Conservation (phyloP, 2,888 invertebrate genomes). For the Aquatica leii region DNA sequence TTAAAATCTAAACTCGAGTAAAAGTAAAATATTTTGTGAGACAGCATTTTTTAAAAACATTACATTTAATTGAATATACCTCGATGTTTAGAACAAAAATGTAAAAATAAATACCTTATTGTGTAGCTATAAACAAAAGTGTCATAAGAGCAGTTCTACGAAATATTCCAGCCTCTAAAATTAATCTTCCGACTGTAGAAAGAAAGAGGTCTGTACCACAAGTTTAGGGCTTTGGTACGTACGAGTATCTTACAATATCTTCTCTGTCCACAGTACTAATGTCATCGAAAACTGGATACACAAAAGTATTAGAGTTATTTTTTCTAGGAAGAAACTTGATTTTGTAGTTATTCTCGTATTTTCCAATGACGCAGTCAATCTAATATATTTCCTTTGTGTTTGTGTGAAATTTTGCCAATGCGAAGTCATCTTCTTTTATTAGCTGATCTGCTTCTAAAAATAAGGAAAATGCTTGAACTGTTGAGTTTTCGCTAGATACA, state of each 20-base stretch:
- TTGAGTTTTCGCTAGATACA: not conserved
- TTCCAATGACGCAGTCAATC: not conserved
- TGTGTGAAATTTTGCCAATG: not conserved
- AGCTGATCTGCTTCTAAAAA: too few species aligned
- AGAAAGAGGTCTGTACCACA: not conserved
- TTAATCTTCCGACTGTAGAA: too few species aligned
- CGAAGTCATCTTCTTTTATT: not conserved
- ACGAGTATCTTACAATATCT: not conserved
- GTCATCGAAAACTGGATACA: not conserved
- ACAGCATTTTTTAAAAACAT: too few species aligned
- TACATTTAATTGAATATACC: not conserved
- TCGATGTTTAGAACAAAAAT: not conserved
- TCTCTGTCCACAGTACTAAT: not conserved
- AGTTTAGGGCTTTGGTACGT: not conserved
- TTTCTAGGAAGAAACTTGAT: not conserved
- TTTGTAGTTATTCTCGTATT: not conserved
- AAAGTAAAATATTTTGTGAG: too few species aligned
- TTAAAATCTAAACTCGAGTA: not conserved
- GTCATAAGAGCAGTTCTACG: too few species aligned
- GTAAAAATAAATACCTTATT: not conserved
- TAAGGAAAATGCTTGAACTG: not conserved
- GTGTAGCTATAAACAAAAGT: conserved; percentile 55
- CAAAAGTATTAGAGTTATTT: not conserved
- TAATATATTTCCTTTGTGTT: not conserved
- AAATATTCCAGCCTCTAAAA: not conserved